phyloP scores from a whole-genome alignment of 2,888 invertebrate genomes.

The Stictocephala bisonia region DNA sequence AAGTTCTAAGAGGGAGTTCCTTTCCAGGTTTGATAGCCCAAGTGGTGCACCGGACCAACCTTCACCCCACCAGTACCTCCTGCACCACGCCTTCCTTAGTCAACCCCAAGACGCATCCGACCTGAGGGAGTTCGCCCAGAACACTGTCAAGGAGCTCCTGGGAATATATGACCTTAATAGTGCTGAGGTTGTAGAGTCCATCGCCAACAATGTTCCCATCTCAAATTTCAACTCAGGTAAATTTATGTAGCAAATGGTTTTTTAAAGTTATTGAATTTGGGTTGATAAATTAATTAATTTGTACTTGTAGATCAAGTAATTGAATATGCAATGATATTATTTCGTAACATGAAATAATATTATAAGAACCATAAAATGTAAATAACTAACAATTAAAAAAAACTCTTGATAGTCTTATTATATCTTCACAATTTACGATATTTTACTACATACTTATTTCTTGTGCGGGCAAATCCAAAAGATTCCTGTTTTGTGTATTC shows the following conservation, averaged over 20 bases:
- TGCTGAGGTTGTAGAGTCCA: conserved; percentile 75
- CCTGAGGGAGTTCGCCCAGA: conserved; percentile 81
- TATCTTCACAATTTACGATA: too few relatives aligned
- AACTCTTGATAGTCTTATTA: too few relatives aligned
- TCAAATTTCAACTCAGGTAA: conserved; percentile 77
- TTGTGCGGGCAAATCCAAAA: too few relatives aligned
- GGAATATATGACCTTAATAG: conserved; percentile 81
- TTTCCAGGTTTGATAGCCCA: conserved; percentile 26
- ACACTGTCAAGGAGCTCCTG: conserved; percentile 81
- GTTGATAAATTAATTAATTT: background rate
- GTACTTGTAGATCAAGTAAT: too few relatives aligned
- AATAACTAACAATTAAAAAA: too few relatives aligned
- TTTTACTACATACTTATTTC: too few relatives aligned
- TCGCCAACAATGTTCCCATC: conserved; percentile 76
- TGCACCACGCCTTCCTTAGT: conserved; percentile 55
- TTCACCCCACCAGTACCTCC: conserved; percentile 51
- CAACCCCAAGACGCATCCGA: conserved; percentile 66
- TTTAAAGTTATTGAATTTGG: background rate
- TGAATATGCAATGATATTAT: background rate
- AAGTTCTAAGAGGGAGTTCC: conserved; percentile 51
- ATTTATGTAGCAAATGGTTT: background rate
- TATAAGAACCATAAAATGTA: too few relatives aligned
- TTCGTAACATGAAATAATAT: background rate
- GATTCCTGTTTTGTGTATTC: too few relatives aligned
- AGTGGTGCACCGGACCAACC: conserved; percentile 42